Conservation (phyloP, 2,888 invertebrate genomes). For the Helleia helle region DNA sequence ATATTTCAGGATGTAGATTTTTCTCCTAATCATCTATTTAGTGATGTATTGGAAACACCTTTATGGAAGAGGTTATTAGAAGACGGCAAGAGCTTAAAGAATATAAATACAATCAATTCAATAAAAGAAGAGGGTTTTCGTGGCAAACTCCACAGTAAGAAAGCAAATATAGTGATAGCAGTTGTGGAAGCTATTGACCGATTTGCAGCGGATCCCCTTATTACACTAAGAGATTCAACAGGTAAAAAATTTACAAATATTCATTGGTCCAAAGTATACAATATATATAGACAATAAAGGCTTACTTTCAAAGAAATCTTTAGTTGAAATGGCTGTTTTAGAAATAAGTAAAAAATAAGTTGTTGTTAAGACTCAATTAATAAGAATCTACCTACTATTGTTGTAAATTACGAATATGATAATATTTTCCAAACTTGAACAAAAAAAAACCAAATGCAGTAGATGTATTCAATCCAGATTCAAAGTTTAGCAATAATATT, state of each 20-base stretch:
- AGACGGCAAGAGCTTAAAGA: constrained; percentile 37
- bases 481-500: too few species aligned
- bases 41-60: constrained; percentile 48
- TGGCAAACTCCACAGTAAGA: constrained; percentile 43
- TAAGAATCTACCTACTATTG: too few species aligned
- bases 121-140: constrained; percentile 50
- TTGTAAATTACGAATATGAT: too few species aligned
- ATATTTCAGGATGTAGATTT: constrained; percentile 52
- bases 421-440: too few species aligned
- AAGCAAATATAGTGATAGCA: constrained; percentile 51
- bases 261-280: too few species aligned
- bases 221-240: constrained; percentile 50
- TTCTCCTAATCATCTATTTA: constrained; percentile 39
- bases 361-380: too few species aligned
- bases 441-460: too few species aligned
- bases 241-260: constrained; percentile 41
- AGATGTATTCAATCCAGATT: too few species aligned
- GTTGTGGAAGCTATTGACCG: constrained; percentile 59
- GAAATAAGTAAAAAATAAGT: too few species aligned
- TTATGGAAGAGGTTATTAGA: constrained; percentile 44
- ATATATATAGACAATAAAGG: too few species aligned
- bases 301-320: too few species aligned
- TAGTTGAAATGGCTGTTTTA: too few species aligned
- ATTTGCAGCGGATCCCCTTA: constrained; percentile 53
- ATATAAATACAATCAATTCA: constrained; percentile 45